These are phyloP conservation scores for Xestia sexstrigata DNA, from an alignment of 2,888 invertebrate species.

Conservation along the genomic window DNA sequence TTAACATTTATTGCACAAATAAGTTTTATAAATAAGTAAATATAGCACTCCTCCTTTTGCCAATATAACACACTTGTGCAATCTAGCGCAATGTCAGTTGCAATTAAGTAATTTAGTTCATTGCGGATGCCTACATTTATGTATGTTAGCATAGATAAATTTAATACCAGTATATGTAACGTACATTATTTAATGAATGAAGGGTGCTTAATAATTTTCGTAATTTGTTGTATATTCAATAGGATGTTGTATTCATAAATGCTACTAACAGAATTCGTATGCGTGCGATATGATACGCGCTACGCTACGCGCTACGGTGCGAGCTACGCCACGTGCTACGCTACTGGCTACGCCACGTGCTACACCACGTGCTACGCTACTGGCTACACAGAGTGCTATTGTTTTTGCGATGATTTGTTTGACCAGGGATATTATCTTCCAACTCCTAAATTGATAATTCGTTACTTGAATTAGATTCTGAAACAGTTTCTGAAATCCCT, in stretches of 20 bases:
- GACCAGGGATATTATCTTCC: background rate
- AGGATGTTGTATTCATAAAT: background rate
- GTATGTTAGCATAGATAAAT: slow-evolving; percentile 23
- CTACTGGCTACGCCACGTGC: background rate
- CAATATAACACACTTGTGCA: slow-evolving; percentile 15
- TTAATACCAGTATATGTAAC: background rate
- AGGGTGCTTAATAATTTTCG: background rate
- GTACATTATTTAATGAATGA: slow-evolving; percentile 15
- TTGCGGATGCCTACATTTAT: slow-evolving; percentile 37
- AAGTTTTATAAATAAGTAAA: slow-evolving; percentile 5
- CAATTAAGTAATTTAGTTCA: slow-evolving; percentile 37
- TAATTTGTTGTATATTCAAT: background rate
- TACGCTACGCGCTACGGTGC: background rate
- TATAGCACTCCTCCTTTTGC: slow-evolving; percentile 10
- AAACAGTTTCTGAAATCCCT: background rate
- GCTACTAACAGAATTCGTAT: background rate
- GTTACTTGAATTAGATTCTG: background rate
- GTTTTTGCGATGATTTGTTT: background rate
- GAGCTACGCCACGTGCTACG: background rate
- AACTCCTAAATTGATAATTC: background rate
- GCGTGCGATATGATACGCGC: background rate
- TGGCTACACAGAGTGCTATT: background rate
- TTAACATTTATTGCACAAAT: slow-evolving; percentile 26
- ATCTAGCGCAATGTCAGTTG: slow-evolving; percentile 45
- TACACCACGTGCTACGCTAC: background rate